phyloP scores from a whole-genome alignment of 2,797 vertebrate genomes.

The Catostomus latipinnis region DNA sequence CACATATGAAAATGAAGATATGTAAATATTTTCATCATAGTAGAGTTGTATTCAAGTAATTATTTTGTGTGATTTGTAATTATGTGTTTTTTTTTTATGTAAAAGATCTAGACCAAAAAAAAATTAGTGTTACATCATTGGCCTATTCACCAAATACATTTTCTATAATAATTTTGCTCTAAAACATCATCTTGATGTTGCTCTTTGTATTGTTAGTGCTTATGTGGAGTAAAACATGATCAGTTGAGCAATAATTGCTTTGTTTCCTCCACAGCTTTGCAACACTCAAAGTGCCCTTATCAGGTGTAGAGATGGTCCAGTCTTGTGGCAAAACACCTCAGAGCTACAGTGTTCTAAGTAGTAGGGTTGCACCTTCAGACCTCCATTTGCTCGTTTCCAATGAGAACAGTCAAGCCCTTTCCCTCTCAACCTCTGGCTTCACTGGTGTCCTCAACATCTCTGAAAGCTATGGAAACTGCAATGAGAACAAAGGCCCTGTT shows the following conservation, averaged over 20 bases:
- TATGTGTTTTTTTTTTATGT: too few relatives aligned
- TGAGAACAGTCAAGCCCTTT: accelerated
- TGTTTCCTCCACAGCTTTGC: slow-evolving; percentile 72
- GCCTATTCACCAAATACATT: too few relatives aligned
- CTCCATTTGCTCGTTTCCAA: slow-evolving; percentile 74
- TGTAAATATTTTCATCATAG: too few relatives aligned
- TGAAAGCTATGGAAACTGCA: slow-evolving; percentile 69
- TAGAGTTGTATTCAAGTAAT: too few relatives aligned
- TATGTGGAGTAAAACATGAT: not conserved
- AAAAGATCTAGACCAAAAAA: too few relatives aligned
- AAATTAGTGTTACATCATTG: too few relatives aligned
- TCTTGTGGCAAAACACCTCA: slow-evolving; percentile 57
- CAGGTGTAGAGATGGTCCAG: slow-evolving; percentile 72
- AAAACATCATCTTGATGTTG: too few relatives aligned
- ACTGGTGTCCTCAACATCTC: slow-evolving; percentile 77
- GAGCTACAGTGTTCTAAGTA: slow-evolving; percentile 74
- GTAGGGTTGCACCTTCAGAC: slow-evolving; percentile 44
- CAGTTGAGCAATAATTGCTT: not conserved
- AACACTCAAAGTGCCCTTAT: slow-evolving; percentile 72
- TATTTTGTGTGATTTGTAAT: too few relatives aligned
- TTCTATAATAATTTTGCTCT: too few relatives aligned
- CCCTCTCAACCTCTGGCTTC: slow-evolving; percentile 68
- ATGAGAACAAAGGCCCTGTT: slow-evolving; percentile 59
- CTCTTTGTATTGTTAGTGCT: too few relatives aligned
- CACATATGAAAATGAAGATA: too few relatives aligned